phyloP scores from a whole-genome alignment of 2,113 vertebrate species.

The Axis porcinus region DNA sequence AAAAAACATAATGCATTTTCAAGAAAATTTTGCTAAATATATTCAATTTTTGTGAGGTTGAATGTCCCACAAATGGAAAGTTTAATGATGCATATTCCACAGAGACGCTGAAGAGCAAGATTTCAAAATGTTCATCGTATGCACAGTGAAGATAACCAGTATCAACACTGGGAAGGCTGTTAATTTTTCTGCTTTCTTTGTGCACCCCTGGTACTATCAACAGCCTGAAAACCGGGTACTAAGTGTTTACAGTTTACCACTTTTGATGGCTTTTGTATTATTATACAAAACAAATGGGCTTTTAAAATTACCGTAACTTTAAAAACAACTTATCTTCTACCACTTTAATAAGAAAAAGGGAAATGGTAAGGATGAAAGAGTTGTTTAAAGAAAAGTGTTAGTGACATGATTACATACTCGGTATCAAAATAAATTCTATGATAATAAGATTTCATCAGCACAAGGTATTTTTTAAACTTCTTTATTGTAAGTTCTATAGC shows the following conservation, averaged over 20 bases:
- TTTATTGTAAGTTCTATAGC: not conserved
- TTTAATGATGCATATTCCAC: not conserved
- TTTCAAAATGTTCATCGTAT: not conserved
- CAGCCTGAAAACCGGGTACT: not conserved
- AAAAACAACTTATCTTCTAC: not conserved
- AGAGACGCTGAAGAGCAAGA: not conserved
- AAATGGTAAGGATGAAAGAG: not conserved
- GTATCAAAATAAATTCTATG: not conserved
- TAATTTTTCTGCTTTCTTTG: constrained; percentile 7
- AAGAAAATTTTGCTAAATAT: not conserved
- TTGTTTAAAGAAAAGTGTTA: not conserved
- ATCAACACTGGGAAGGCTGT: not conserved
- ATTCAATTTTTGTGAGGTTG: not conserved
- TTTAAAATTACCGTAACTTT: not conserved
- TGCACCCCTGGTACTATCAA: not conserved
- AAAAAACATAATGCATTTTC: not conserved
- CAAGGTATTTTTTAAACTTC: not conserved
- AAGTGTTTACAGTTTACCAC: not conserved
- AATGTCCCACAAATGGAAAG: not conserved
- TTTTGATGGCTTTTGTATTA: constrained; percentile 1
- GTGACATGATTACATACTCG: not conserved
- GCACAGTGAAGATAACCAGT: constrained; percentile 25
- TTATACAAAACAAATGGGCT: not conserved
- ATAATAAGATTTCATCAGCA: not conserved
- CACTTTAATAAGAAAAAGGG: constrained; percentile 17